Evolutionary conservation across 37 sponge, comb jelly and placozoan species (phyloP), one percentile per base, ranked within the genome.

Genomic region (Bolinopsis microptera): DNA sequence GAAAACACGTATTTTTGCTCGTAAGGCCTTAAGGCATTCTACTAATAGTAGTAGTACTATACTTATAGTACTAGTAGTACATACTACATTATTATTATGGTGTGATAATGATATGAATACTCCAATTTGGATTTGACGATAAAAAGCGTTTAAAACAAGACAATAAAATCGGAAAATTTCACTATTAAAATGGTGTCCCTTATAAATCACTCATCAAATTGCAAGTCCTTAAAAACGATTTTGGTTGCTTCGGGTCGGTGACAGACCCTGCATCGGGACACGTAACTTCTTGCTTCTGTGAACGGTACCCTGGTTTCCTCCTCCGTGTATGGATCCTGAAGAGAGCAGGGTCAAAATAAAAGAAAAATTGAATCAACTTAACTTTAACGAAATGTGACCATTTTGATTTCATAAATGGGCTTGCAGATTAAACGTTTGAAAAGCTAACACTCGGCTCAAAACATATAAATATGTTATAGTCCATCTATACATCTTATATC

Each of bases 211-310:
- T n/a, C n/a, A n/a, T n/a, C n/a, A 13, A 48, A 18, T 48, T 48
- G 61, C 13, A 48, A 48, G 75, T 72, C 31, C 31, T 72, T 28
- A n/a, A 30, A 72, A 28, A 72, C 75, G 3, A 72, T 72, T n/a
- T 72, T 72, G n/a, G 75, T 72, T 30, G 75, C 75, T 28, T 72
- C 75, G 26, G 75, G 75, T 72, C 75, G 13, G 75, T 72, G 75
- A 28, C 75, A 72, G 26, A 72, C 75, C 26, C 75, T n/a, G 18
- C 75, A 72, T n/a, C 75, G 26, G 31, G 75, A 72, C 31, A 72
- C 75, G 75, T 72, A 72, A 30, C 31, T n/a, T 28, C 75, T 5
- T 24, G 75, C 5, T 30, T 72, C 75, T 2, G 75, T 21, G 75
- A 72, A 72, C 75, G 75, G 31, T 28, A 3, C 22, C 26, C 75